A percentile compares a stretch with the other conserved stretches of the same genome.
Evolutionary conservation across 2,797 vertebrate species (phyloP).

Genomic region (Dendrocincla fuliginosa): DNA sequence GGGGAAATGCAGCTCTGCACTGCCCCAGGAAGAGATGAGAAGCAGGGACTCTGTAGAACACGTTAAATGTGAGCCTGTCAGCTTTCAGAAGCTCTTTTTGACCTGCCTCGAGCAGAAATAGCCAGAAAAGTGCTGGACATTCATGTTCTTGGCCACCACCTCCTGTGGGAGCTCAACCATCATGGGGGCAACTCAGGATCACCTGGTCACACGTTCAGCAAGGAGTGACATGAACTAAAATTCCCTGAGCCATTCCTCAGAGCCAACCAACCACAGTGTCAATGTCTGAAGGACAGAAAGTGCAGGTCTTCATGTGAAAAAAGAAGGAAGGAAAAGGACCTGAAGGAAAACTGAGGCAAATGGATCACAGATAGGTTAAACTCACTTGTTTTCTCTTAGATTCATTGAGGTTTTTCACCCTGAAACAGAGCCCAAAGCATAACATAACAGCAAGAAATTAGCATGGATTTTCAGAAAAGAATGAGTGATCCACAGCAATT

Average conservation of each 20-base stretch:
- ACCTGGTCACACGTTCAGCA: neutral
- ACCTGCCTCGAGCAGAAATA: neutral
- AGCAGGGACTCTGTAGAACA: neutral
- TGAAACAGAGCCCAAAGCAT: neutral
- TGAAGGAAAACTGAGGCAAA: neutral
- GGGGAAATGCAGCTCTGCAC: neutral
- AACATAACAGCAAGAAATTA: neutral
- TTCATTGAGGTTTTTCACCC: neutral
- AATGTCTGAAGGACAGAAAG: neutral
- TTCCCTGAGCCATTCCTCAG: neutral
- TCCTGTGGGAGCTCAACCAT: neutral
- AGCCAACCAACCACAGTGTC: neutral
- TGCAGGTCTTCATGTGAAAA: neutral
- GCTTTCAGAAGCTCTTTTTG: neutral
- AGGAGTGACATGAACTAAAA: neutral
- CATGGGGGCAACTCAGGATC: accelerated
- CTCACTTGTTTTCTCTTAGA: neutral
- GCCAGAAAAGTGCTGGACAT: neutral
- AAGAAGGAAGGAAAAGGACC: no score
- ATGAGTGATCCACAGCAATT: neutral
- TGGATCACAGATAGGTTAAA: neutral
- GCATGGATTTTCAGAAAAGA: neutral
- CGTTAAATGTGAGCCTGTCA: neutral
- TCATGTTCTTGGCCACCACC: neutral
- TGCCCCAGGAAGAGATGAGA: neutral